A percentile compares a stretch with the other conserved stretches of the same genome.
Evolutionary conservation across 2,113 vertebrate species (phyloP).

Genomic region (Istiophorus platypterus): DNA sequence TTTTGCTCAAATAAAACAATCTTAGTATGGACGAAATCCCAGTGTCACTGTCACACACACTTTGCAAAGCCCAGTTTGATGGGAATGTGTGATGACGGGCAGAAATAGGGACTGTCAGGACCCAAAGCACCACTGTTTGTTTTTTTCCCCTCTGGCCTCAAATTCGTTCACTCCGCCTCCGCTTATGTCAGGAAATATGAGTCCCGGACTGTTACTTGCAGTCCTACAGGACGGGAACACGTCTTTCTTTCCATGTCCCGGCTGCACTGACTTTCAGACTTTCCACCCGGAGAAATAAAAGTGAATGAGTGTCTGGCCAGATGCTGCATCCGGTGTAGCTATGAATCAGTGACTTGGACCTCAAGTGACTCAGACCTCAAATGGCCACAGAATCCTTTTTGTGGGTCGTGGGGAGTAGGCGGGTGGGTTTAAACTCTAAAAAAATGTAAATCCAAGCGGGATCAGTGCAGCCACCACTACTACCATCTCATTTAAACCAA

Average conservation of each 20-base stretch:
- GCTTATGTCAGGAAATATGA: conserved; percentile 5
- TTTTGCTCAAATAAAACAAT: no score
- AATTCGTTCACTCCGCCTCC: not conserved
- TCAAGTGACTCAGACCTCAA: conserved; percentile 32
- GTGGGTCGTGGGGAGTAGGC: not conserved
- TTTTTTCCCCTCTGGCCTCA: not conserved
- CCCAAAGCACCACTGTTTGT: not conserved
- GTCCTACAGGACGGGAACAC: fast-evolving
- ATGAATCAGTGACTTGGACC: not conserved
- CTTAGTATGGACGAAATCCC: not conserved
- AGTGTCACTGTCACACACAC: not conserved
- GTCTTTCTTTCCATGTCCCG: not conserved
- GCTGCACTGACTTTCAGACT: not conserved
- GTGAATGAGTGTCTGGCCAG: not conserved
- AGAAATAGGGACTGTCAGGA: not conserved
- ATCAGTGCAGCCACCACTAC: not conserved
- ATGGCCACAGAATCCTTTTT: not conserved
- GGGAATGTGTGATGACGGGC: not conserved
- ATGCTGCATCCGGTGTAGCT: not conserved
- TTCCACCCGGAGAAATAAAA: not conserved
- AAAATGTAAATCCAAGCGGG: not conserved
- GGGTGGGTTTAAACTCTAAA: not conserved
- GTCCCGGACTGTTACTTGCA: no score
- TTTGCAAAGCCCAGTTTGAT: not conserved
- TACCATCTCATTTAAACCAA: not conserved